Evolutionary conservation across 2,113 vertebrate species (phyloP).

Genomic region (Cynopterus brachyotis): DNA sequence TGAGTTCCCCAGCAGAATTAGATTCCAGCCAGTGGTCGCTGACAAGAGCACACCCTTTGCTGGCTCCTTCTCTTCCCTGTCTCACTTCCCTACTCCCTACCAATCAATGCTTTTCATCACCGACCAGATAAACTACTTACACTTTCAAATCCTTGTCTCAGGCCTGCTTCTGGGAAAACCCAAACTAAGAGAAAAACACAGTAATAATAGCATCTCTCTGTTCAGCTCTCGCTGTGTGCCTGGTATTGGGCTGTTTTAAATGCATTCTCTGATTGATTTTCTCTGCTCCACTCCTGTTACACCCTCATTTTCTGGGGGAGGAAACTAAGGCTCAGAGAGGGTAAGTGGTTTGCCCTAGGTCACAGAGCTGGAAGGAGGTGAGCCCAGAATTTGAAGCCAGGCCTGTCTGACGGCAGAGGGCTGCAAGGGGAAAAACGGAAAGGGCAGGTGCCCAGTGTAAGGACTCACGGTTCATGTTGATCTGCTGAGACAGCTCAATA

Average conservation of each 20-base stretch:
- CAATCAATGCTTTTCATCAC: background rate
- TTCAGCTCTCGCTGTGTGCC: background rate
- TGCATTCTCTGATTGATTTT: background rate
- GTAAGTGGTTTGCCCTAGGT: background rate
- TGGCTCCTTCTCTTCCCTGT: too few relatives aligned
- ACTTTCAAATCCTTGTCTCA: background rate
- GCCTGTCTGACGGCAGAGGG: background rate
- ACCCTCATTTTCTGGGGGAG: background rate
- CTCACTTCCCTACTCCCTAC: background rate
- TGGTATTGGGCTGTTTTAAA: background rate
- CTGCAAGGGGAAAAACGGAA: fast-evolving
- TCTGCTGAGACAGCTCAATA: conserved; percentile 98
- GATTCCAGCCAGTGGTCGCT: fast-evolving
- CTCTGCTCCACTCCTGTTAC: background rate
- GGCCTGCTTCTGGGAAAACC: background rate
- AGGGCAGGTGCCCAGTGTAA: fast-evolving
- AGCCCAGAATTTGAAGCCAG: background rate
- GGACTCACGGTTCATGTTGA: conserved; percentile 98
- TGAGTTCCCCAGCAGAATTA: background rate
- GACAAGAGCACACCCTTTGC: background rate
- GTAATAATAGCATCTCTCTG: background rate
- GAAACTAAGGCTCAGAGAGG: background rate
- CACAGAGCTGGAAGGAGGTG: background rate
- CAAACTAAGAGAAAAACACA: background rate
- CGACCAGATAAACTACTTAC: background rate